Conservation (phyloP, 2,113 vertebrate species). For the Oreochromis spilurus region DNA sequence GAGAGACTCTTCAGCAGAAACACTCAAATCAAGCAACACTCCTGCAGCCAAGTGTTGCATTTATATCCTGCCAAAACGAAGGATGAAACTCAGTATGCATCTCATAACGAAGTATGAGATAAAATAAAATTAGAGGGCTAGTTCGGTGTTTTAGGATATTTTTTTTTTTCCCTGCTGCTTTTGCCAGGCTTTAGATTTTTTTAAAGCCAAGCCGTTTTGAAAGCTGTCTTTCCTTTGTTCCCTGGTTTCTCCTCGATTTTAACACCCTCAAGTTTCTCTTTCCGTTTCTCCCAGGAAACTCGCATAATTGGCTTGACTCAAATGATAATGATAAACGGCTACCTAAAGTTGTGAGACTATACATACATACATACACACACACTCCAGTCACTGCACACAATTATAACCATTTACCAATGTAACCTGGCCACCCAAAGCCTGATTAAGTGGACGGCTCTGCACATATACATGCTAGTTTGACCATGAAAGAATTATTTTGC, state of each 20-base stretch:
- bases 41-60: conserved; percentile 11
- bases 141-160: not conserved
- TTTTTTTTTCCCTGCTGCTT: not conserved
- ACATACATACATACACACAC: not conserved
- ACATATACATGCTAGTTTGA: not conserved
- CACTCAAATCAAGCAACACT: conserved; percentile 34
- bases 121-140: not conserved
- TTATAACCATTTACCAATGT: not conserved
- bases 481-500: not conserved
- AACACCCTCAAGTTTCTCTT: not conserved
- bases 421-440: not conserved
- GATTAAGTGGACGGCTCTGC: not conserved
- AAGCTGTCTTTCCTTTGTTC: not conserved
- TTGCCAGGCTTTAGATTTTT: not conserved
- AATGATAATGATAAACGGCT: too few species aligned
- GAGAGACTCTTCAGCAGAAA: conserved; percentile 13
- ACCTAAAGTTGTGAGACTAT: too few species aligned
- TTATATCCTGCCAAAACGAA: not conserved
- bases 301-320: too few species aligned
- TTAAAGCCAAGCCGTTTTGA: not conserved
- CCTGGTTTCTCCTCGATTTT: not conserved
- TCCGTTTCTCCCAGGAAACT: not conserved
- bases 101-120: not conserved
- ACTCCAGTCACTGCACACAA: not conserved
- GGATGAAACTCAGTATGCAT: not conserved